Evolutionary conservation across 2,888 invertebrate species (phyloP), one percentile per base, ranked within the genome.

Genomic region (Trichopria drosophilae): DNA sequence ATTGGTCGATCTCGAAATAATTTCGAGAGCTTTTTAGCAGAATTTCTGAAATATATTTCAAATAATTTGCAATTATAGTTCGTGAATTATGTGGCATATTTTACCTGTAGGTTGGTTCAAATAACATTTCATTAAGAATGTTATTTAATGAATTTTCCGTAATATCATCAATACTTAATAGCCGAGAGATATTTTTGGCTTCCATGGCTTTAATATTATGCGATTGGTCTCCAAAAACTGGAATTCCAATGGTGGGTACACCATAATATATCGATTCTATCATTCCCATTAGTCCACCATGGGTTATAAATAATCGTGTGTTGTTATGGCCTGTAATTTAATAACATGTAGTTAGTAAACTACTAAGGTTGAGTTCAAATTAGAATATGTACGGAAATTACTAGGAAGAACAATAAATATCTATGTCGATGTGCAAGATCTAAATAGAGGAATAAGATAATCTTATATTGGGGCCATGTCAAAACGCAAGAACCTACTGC

Each of bases 171-270:
- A 60, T 2, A 20, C 67, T 48, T 29, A 73, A 23, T 45, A 39
- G 53, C 3, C 72, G 9, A 1, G 70, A 69, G 4, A 72, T 61
- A 6, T 71, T 66, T 29, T 53, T 60, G 1, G 23, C 31, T 0
- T 62, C 67, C 20, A 61, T 67, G 4, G 24, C 52, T n/a, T 65
- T 52, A 24, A 69, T 51, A 22, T 74, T 73, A 5, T 54, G 51
- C 37, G 62, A 68, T 52, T 75, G 73, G 59, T 75, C 74, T 5
- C 61, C 72, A 26, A 71, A 68, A 7, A 73, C 46, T 6, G 73
- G 73, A 18, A 74, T 57, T 13, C 72, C 72, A 23, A 75, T 61
- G 63, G 73, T 64, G 0, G 73, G 74, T 2, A 73, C 68, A 1
- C 65, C 73, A 18, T 56, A 71, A 47, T 65, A 56, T 51, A 73